Base-by-base conservation (phyloP, 2,797 vertebrate genomes). In the Enteromius paludinosus region DNA sequence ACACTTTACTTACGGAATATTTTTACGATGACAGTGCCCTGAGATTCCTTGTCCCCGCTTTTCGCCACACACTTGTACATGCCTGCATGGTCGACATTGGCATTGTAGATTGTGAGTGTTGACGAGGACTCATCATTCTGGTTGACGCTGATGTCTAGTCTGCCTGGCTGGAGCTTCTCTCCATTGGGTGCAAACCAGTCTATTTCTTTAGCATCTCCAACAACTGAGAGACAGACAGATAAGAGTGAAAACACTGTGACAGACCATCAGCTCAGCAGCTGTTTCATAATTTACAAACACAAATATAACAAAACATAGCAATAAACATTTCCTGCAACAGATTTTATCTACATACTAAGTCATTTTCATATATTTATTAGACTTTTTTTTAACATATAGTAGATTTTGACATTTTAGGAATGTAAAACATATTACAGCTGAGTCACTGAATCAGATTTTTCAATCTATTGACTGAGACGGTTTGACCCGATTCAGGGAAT, bases 11-110 rank as follows among this genome's bases (percentile, higher is more conserved):
- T 94, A 99, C 98, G 97, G 90, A 97, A 99, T 73, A 99, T 98
- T 87, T 97, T 97, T 74, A 99, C 96, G 0, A 96, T 96, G 87
- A 99, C 97, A 0, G 97, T 98, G 88, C 96, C 95, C 92, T 99
- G 95, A 0, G 96, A 95, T 84, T 98, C 96, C n/a, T 93, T 94
- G 70, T 96, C 96, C 0, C 93, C 96, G 3, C 84, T 89, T 33
- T 91, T 96, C 61, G 97, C 97, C 84, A 99, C 95, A 0, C 98
- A 99, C 91, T 97, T 99, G 92, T 99, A 99, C 91, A 97, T 97
- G 81, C 98, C 98, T 0, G 98, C 97, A 0, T 95, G 96, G 20
- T 98, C 96, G 0, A 97, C 94, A 61, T 93, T 94, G 87, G 97
- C 97, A 0, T 97, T 97, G 93, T 99, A 99, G 87, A 99, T 98